Percentiles rank a stretch among this genome's conserved stretches.
Evolutionary conservation across 2,797 vertebrate genomes (phyloP).

Genomic region (Squalus acanthias): DNA sequence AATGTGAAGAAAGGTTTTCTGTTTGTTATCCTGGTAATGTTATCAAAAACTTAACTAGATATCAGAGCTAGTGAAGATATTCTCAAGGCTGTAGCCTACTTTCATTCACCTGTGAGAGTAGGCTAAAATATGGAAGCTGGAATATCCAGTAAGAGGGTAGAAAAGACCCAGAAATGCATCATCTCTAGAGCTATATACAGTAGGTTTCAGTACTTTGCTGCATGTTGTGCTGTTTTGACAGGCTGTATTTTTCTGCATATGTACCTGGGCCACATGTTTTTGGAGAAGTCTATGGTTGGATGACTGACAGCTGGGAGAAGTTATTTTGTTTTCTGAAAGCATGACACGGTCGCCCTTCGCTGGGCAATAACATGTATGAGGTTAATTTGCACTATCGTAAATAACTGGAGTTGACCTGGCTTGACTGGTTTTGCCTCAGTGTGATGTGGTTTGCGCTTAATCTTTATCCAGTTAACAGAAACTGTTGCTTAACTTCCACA

Average conservation of each 20-base stretch:
- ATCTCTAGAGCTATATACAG: not conserved
- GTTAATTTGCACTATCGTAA: not conserved
- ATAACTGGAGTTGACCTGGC: not conserved
- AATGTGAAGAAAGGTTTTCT: not conserved
- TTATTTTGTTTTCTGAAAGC: not conserved
- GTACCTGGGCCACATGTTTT: not conserved
- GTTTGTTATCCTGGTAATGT: not conserved
- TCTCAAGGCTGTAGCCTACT: not conserved
- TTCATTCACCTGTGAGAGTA: not conserved
- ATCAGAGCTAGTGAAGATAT: not conserved
- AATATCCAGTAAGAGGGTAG: not conserved
- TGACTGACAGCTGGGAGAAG: not conserved
- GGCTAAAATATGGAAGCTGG: not conserved
- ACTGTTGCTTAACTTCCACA: not conserved
- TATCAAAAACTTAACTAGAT: not conserved
- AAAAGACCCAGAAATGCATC: not conserved
- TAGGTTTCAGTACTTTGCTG: not conserved
- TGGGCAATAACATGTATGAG: not conserved
- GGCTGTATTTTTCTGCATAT: not conserved
- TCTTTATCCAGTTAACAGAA: not conserved
- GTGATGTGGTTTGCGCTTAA: not conserved
- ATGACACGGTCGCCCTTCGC: not conserved
- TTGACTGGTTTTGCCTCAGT: not conserved
- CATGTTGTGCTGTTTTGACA: not conserved
- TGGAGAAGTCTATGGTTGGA: not conserved